phyloP scores from a whole-genome alignment of 23 tunicate species.

The Ascidia mentula region DNA sequence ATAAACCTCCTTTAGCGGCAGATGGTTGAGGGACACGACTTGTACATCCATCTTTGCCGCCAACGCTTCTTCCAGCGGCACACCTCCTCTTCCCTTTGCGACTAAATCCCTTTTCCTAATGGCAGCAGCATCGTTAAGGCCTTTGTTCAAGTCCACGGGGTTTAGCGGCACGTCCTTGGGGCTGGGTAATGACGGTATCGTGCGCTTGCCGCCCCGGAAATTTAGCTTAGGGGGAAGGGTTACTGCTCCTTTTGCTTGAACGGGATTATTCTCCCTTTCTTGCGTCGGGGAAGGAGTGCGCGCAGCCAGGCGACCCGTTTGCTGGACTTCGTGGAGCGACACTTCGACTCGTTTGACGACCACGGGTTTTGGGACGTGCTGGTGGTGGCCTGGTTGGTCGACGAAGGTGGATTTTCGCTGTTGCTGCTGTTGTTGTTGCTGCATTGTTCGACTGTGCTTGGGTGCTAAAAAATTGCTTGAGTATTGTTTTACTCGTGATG shows the following conservation, averaged over 20 bases:
- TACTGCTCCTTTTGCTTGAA: background rate
- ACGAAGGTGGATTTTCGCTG: background rate
- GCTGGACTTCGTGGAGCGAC: constrained; percentile 50
- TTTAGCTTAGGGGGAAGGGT: background rate
- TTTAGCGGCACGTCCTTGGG: constrained; percentile 41
- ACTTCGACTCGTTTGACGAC: constrained; percentile 54
- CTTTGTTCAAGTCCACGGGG: constrained; percentile 64
- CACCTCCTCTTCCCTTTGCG: background rate
- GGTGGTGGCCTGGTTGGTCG: background rate
- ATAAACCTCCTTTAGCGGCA: constrained; percentile 71
- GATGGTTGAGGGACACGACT: constrained; percentile 31
- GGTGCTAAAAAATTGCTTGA: constrained; percentile 44
- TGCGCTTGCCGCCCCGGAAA: background rate
- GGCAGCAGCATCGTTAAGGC: constrained; percentile 60
- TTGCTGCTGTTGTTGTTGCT: constrained; percentile 7
- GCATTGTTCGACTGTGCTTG: constrained; percentile 39
- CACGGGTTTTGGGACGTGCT: constrained; percentile 35
- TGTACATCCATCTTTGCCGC: constrained; percentile 18
- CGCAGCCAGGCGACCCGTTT: constrained; percentile 6
- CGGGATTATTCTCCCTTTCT: constrained; percentile 37
- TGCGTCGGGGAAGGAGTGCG: constrained; percentile 20
- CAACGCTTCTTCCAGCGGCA: constrained; percentile 35
- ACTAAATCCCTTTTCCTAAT: constrained; percentile 21
- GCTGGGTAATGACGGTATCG: background rate
- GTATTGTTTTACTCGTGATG: too few relatives aligned